phyloP scores from a whole-genome alignment of 2,888 invertebrate genomes.

The Portevinia maculata region DNA sequence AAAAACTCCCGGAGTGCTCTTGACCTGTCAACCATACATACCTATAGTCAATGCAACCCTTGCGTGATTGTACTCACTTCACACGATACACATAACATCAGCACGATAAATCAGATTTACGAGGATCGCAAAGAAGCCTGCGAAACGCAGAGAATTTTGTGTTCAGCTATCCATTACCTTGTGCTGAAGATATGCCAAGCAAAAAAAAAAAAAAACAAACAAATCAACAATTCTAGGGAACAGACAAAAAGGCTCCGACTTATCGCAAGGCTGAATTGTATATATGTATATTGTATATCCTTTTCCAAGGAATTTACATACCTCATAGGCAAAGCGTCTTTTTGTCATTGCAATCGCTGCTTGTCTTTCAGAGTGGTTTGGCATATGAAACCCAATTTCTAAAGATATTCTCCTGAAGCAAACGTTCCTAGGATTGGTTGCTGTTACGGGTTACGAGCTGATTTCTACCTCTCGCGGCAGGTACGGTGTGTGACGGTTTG shows the following conservation, averaged over 20 bases:
- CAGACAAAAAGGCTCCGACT: background rate
- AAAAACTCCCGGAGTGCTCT: background rate
- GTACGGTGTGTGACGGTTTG: background rate
- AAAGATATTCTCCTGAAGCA: slow-evolving; percentile 26
- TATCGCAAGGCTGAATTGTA: slow-evolving; percentile 35
- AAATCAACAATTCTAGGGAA: background rate
- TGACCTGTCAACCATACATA: background rate
- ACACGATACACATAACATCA: slow-evolving; percentile 16
- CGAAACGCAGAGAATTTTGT: slow-evolving; percentile 31
- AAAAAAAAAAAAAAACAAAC: slow-evolving; percentile 6
- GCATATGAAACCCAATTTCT: slow-evolving; percentile 36
- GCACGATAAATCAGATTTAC: slow-evolving; percentile 27
- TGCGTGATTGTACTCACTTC: slow-evolving; percentile 14
- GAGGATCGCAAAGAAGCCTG: slow-evolving; percentile 13
- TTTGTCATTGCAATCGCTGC: slow-evolving; percentile 23
- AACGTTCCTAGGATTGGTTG: background rate
- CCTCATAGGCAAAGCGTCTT: slow-evolving; percentile 17
- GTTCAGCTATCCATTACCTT: slow-evolving; percentile 28
- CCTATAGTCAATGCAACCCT: background rate
- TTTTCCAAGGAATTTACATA: slow-evolving; percentile 45
- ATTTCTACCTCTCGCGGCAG: background rate
- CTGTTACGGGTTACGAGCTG: background rate
- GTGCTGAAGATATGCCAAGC: slow-evolving; percentile 29
- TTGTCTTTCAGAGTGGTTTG: slow-evolving; percentile 25
- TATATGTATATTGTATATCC: too few species aligned